Percentiles rank a stretch among this genome's conserved stretches.
These are phyloP conservation scores for Hemichromis elongatus DNA, from an alignment of 2,113 vertebrate species.

Conservation along the genomic window DNA sequence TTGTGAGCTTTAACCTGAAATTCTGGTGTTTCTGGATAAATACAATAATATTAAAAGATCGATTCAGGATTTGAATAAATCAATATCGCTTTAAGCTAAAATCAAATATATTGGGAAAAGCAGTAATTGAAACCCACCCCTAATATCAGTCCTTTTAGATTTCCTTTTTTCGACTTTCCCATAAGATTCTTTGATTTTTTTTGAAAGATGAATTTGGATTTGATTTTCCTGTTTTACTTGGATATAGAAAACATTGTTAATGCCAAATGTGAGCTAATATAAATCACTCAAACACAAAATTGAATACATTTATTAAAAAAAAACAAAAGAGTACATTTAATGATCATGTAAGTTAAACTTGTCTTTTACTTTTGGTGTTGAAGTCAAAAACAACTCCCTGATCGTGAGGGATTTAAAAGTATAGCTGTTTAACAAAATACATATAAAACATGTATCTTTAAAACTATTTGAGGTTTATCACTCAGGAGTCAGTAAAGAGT, in stretches of 20 bases:
- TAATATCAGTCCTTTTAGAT: neutral
- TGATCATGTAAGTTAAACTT: neutral
- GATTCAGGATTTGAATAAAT: neutral
- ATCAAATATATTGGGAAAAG: neutral
- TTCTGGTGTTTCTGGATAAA: neutral
- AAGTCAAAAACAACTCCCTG: neutral
- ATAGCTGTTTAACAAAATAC: neutral
- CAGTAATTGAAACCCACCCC: neutral
- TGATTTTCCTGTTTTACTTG: neutral
- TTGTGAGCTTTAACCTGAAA: neutral
- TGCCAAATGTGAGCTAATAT: neutral
- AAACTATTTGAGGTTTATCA: neutral
- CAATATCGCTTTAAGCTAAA: neutral
- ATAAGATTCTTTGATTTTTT: neutral
- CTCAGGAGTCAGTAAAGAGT: neutral
- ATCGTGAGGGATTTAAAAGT: neutral
- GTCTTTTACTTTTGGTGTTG: neutral
- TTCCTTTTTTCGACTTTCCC: neutral
- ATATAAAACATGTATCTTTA: neutral
- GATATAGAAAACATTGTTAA: neutral
- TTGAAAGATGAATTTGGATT: neutral
- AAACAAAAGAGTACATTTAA: neutral
- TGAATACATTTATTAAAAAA: neutral
- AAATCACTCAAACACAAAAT: neutral
- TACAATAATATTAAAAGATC: neutral